These are phyloP conservation scores for Gonioctena quinquepunctata DNA, from an alignment of 1,140 invertebrate species.

Conservation along the genomic window DNA sequence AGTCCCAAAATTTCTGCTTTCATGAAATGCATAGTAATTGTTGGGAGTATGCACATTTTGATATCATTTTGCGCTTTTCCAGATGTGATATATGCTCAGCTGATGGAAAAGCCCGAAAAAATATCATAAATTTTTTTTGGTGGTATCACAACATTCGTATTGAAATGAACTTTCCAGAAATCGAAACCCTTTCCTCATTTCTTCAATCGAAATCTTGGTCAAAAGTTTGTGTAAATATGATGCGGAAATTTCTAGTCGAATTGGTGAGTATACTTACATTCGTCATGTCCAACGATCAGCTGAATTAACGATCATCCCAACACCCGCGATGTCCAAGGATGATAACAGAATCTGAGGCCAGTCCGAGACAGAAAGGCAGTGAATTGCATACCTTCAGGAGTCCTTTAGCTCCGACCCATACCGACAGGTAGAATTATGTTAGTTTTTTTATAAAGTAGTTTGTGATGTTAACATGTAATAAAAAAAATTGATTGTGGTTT, in stretches of 20 bases:
- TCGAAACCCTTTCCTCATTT: too few relatives aligned
- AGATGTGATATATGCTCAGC: too few relatives aligned
- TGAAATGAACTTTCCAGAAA: too few relatives aligned
- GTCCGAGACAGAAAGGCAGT: constrained; percentile 6
- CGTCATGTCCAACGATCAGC: constrained; percentile 39
- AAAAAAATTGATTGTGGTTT: constrained; percentile 41
- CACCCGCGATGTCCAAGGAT: constrained; percentile 37
- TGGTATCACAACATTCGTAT: too few relatives aligned
- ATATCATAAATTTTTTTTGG: too few relatives aligned
- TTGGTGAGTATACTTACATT: not conserved
- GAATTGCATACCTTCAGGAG: constrained; percentile 3
- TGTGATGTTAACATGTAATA: constrained; percentile 47
- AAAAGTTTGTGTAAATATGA: too few relatives aligned
- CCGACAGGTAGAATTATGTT: constrained; percentile 43
- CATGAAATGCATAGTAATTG: too few relatives aligned
- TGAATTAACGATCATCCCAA: not conserved
- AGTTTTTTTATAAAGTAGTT: constrained; percentile 44
- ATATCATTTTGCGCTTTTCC: too few relatives aligned
- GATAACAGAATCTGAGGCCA: constrained; percentile 40
- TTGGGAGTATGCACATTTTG: too few relatives aligned
- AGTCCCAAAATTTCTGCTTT: too few relatives aligned
- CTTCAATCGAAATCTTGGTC: too few relatives aligned
- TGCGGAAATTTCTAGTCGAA: not conserved
- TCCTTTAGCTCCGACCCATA: constrained; percentile 33
- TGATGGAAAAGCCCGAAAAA: too few relatives aligned